phyloP scores from a whole-genome alignment of 2,113 vertebrate species.

The Saccopteryx bilineata region DNA sequence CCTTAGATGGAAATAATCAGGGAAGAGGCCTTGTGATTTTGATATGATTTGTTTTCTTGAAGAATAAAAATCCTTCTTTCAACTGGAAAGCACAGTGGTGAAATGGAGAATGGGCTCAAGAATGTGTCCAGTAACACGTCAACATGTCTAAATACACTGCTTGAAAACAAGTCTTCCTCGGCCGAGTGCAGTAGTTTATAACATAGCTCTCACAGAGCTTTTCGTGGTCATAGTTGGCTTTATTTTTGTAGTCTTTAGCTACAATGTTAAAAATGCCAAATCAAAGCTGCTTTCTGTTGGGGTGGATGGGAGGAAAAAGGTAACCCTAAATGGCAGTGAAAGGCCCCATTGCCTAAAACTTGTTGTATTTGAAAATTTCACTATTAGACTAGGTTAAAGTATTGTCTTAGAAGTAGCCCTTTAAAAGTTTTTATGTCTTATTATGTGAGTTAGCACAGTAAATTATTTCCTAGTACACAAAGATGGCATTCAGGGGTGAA shows the following conservation, averaged over 20 bases:
- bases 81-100: conserved; percentile 13
- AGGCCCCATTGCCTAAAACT: neutral
- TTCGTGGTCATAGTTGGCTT: conserved; percentile 40
- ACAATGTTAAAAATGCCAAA: conserved; percentile 54
- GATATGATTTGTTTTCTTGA: conserved; percentile 60
- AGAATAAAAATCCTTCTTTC: conserved; percentile 63
- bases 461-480: neutral
- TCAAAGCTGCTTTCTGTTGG: neutral
- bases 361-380: conserved; percentile 43
- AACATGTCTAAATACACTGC: conserved; percentile 17
- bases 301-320: neutral
- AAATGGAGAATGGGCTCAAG: conserved; percentile 57
- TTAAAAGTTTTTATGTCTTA: neutral
- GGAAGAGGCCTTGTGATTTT: conserved; percentile 59
- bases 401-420: conserved; percentile 25
- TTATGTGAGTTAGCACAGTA: neutral
- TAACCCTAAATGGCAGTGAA: conserved; percentile 11
- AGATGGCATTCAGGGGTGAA: neutral
- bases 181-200: conserved; percentile 26
- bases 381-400: neutral
- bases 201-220: neutral
- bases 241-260: conserved; percentile 65
- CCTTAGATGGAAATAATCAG: conserved; percentile 67
- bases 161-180: conserved; percentile 26
- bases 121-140: neutral